These are phyloP conservation scores for Cephus pygmeus DNA, from an alignment of 2,888 invertebrate genomes.

Conservation along the genomic window DNA sequence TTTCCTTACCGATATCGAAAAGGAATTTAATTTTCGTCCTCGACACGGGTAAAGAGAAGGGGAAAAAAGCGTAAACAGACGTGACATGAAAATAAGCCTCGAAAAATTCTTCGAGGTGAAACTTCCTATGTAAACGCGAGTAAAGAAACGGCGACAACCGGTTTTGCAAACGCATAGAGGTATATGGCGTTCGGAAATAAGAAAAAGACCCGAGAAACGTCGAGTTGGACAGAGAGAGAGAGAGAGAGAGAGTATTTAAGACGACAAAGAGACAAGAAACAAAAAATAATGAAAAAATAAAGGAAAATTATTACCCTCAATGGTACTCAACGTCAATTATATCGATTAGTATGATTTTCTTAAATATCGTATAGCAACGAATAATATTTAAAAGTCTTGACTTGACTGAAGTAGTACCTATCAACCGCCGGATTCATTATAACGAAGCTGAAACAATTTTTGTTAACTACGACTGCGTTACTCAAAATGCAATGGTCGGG, in stretches of 20 bases:
- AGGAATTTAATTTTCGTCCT: neutral
- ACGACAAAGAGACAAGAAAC: slow-evolving; percentile 3
- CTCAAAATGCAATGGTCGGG: no score
- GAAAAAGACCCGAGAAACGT: neutral
- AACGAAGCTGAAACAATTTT: no score
- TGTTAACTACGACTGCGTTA: no score
- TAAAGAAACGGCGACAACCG: slow-evolving; percentile 35
- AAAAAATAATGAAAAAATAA: neutral
- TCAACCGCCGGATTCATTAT: no score
- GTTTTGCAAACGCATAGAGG: slow-evolving; percentile 26
- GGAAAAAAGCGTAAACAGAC: neutral
- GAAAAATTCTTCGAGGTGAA: slow-evolving; percentile 37
- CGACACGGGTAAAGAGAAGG: neutral
- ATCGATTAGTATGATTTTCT: neutral
- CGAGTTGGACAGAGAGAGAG: neutral
- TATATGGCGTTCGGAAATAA: neutral
- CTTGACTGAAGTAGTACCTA: no score
- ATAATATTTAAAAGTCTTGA: neutral
- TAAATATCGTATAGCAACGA: neutral
- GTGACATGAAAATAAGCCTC: slow-evolving; percentile 5
- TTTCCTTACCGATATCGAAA: neutral
- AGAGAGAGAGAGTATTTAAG: neutral
- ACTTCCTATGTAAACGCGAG: slow-evolving; percentile 37
- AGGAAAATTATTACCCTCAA: slow-evolving; percentile 5
- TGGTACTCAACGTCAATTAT: neutral